Conservation (phyloP, 1,140 invertebrate genomes). For the Apis mellifera region Amel_HAv3.1 CM009935.2:1297001-1297500, state of each 20-base stretch:
- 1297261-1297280: slow-evolving; percentile 55
- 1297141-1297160: slow-evolving; percentile 65
- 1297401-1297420: slow-evolving; percentile 49
- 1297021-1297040: not conserved
- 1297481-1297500: slow-evolving; percentile 29
- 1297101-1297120: slow-evolving; percentile 41
- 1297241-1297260: slow-evolving; percentile 59
- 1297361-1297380: slow-evolving; percentile 16
- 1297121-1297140: slow-evolving; percentile 45
- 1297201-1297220: slow-evolving; percentile 64
- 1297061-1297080: slow-evolving; percentile 55
- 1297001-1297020: too few relatives aligned
- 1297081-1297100: slow-evolving; percentile 7
- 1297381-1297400: slow-evolving; percentile 60
- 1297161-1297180: slow-evolving; percentile 30
- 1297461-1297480: slow-evolving; percentile 36
- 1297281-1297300: slow-evolving; percentile 51
- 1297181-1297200: not conserved
- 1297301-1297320: not conserved
- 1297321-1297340: not conserved
- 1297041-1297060: not conserved
- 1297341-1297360: slow-evolving; percentile 11
- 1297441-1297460: slow-evolving; percentile 41
- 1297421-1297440: slow-evolving; percentile 47
- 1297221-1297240: slow-evolving; percentile 64